These are phyloP conservation scores for Acanthosepion pharaonis DNA, from an alignment of 2,888 invertebrate species.

Conservation along the genomic window DNA sequence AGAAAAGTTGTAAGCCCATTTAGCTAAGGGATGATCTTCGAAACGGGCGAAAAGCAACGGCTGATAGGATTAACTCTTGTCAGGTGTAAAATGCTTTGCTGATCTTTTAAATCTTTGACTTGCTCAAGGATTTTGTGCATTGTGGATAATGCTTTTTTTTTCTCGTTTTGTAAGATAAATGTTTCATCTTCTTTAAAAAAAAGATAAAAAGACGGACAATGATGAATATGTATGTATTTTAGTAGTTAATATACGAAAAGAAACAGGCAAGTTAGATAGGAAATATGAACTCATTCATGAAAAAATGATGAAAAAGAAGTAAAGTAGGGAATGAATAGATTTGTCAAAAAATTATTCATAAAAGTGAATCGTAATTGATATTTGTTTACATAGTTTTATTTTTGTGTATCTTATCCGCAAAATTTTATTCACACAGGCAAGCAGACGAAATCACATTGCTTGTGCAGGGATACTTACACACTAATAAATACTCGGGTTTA, in stretches of 20 bases:
- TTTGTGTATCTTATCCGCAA: too few species aligned
- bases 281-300: too few species aligned
- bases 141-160: neutral
- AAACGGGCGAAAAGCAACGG: neutral
- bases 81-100: conserved; percentile 23
- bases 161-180: neutral
- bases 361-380: neutral
- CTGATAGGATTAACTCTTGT: neutral
- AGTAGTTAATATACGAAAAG: neutral
- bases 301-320: neutral
- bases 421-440: neutral
- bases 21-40: neutral
- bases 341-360: neutral
- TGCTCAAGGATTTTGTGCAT: neutral
- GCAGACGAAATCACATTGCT: too few species aligned
- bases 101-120: conserved; percentile 21
- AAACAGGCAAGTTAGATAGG: too few species aligned
- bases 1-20: conserved; percentile 20
- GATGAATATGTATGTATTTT: neutral
- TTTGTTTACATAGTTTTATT: neutral
- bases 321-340: neutral
- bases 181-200: neutral
- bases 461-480: neutral
- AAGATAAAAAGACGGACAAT: neutral
- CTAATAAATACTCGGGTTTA: neutral